Conservation (phyloP, 2,888 invertebrate species). For the Drosophila paranaensis region DNA sequence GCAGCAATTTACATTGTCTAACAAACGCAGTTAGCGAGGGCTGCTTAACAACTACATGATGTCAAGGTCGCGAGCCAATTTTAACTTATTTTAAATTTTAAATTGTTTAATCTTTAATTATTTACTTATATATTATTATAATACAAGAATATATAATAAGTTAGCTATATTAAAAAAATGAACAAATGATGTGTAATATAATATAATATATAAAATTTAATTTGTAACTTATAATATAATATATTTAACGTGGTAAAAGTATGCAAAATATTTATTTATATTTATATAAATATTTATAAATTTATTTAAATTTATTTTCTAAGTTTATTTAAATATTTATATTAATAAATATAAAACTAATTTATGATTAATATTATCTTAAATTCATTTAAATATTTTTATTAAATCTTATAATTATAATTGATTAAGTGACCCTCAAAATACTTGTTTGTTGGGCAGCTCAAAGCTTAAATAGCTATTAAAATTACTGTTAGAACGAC, state of each 20-base stretch:
- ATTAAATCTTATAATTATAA: background rate
- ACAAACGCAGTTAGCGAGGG: slow-evolving; percentile 33
- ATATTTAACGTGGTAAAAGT: too few species aligned
- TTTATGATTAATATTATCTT: too few species aligned
- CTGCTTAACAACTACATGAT: background rate
- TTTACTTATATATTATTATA: background rate
- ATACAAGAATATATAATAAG: background rate
- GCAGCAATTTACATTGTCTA: slow-evolving; percentile 32
- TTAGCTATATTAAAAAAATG: background rate
- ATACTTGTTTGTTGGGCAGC: background rate
- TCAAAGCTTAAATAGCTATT: slow-evolving; percentile 1
- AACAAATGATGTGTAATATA: background rate
- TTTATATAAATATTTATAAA: too few species aligned
- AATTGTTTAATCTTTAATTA: too few species aligned
- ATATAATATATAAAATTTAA: too few species aligned
- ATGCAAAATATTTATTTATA: too few species aligned
- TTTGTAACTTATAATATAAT: too few species aligned
- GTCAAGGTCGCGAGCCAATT: too few species aligned
- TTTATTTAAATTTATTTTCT: too few species aligned
- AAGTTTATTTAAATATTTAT: too few species aligned
- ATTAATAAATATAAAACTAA: too few species aligned
- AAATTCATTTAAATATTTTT: background rate
- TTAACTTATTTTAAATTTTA: too few species aligned
- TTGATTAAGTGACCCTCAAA: background rate
- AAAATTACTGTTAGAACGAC: background rate